Base-by-base conservation (phyloP, 1,140 invertebrate species). In the Sarcophaga bullata region DNA sequence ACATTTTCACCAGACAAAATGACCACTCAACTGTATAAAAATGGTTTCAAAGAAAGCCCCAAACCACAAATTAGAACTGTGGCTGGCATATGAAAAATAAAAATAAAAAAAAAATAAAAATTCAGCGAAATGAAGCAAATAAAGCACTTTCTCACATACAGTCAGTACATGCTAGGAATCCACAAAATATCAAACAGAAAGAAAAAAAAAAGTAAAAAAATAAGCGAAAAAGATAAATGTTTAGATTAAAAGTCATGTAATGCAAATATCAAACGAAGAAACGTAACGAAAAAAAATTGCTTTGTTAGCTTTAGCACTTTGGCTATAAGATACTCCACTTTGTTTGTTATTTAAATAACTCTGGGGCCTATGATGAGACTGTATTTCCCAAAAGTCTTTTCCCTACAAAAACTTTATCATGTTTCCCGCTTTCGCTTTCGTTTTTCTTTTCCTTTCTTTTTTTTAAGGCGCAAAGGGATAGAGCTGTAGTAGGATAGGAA, bases 11-110 rank as follows among this genome's bases (percentile, higher is more conserved):
- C 17, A 68, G 17, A 68, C 62, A 68, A 68, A 68, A 68, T 68
- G 62, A 68, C 62, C 62, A 68, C 62, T 68, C 62, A n/a, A 68
- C n/a, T 68, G 62, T 68, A 68, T 19, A 68, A 25, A 19, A 68
- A 68, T 68, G 17, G 62, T 9, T 9, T 19, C 17, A 25, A 19
- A 58, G n/a, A 58, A 58, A 58, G n/a, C 15, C 54, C 54, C 54
- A 58, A 58, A 58, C 54, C 54, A 6, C n/a, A 58, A 58, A 58
- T 58, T 58, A 58, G 54, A 58, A 13, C 15, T 58, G 54, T 58
- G 54, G 54, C 54, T 58, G 62, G 17, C 62, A 68, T 8, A 68
- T 37, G 17, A 68, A 68, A 68, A 19, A 19, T 19, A 25, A 68
- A 37, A 68, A 25, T 68, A 68, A 19, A 19, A 19, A 68, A 17